Evolutionary conservation across 2,888 invertebrate genomes (phyloP).

Genomic region (Colletes collaris): DNA sequence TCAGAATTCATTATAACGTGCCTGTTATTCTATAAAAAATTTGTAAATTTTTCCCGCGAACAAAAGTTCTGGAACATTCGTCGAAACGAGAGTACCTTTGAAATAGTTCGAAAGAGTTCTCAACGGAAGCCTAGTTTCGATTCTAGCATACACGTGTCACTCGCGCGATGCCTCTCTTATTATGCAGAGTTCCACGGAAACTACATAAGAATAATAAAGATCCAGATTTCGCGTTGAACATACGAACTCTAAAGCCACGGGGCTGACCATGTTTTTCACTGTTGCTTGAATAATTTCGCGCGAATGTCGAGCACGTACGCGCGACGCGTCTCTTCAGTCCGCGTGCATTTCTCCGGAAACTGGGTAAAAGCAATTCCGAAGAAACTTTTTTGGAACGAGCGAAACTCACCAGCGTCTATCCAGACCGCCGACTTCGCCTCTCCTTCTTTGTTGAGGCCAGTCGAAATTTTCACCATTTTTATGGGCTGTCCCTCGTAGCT

Average conservation of each 20-base stretch:
- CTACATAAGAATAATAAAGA: conserved; percentile 30
- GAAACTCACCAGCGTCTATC: conserved; percentile 88
- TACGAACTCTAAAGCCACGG: background rate
- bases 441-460: conserved; percentile 76
- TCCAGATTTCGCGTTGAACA: conserved; percentile 20
- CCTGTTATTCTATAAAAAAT: background rate
- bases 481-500: conserved; percentile 89
- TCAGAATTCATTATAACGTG: too few species aligned
- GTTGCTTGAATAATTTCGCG: background rate
- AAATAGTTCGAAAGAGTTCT: background rate
- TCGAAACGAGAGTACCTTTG: background rate
- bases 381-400: background rate
- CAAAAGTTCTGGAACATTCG: background rate
- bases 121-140: conserved; percentile 2
- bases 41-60: background rate
- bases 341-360: background rate
- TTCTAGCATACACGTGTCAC: background rate
- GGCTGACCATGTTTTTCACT: background rate
- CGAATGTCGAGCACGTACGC: conserved; percentile 18
- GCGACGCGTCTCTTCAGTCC: background rate
- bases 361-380: background rate
- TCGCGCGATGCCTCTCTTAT: background rate
- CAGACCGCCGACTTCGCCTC: conserved; percentile 89
- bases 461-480: conserved; percentile 88
- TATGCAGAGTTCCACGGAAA: conserved; percentile 6